Base-by-base conservation (phyloP, 1,140 invertebrate species). In the Cylas formicarius region DNA sequence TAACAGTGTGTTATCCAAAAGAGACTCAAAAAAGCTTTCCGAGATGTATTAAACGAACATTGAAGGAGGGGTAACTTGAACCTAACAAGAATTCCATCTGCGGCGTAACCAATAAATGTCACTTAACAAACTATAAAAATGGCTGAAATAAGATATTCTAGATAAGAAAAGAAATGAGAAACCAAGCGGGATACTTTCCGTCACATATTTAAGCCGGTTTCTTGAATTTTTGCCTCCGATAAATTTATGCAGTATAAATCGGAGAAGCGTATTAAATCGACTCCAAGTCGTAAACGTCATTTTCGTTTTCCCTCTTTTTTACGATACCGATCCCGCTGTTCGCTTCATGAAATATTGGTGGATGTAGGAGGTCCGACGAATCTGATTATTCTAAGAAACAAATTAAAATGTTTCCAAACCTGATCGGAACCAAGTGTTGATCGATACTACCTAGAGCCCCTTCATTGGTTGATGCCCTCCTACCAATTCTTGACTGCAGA, bases 1-100 rank as follows among this genome's bases (percentile, higher is more conserved):
- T 41, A 41, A 41, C 29, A 41, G 26, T 29, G 6, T 41, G 29
- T 18, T 41, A n/a, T 31, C 13, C 17, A 32, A 32, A 13, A 11
- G 29, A n/a, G n/a, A n/a, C n/a, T n/a, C n/a, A n/a, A n/a, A n/a
- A n/a, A n/a, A n/a, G n/a, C n/a, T n/a, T n/a, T n/a, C n/a, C n/a
- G n/a, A n/a, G n/a, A n/a, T n/a, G n/a, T n/a, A n/a, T n/a, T n/a
- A n/a, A n/a, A n/a, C n/a, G n/a, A n/a, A n/a, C n/a, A n/a, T n/a
- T n/a, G n/a, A n/a, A n/a, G 29, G 11, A 35, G 21, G 21, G 4
- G 33, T 4, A 35, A 35, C 33, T 11, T 8, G 21, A 35, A 35
- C 14, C 14, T 10, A 20, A 11, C 33, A 11, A 35, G 18, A 35
- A 35, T 19, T 35, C 14, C 5, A 4, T 5, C 21, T 19, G n/a